Base-by-base conservation (phyloP, 2,113 vertebrate species). In the Albula glossodonta region DNA sequence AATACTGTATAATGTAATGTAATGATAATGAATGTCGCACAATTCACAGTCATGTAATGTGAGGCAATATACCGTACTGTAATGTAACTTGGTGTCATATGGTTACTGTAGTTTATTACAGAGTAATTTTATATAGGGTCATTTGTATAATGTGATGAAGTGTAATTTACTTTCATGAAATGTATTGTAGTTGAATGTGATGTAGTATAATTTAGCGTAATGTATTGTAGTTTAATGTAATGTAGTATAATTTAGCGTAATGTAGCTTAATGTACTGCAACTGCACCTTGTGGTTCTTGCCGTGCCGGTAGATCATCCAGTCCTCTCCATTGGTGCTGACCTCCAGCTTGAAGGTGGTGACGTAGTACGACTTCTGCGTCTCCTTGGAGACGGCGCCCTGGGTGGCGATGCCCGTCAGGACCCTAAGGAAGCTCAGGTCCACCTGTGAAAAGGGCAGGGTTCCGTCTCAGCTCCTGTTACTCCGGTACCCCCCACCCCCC, bases 251-350 rank as follows among this genome's bases (percentile, higher is more conserved):
- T 41, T 41, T 41, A 41, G 31, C 1, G 31, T 41, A 41, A 41
- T 41, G 31, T 41, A 63, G 22, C 22, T 15, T 66, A 66, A 66
- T 15, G 17, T 84, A 84, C 31, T 15, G 48, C 17, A 25, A 80
- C 17, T 84, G 41, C 94, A 98, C 98, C 97, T 98, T 99, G 93
- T 98, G 98, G 92, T 98, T 99, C 93, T 99, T 99, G 91, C 98
- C 98, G 0, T 99, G 97, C 1, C 98, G 95, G 91, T 98, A 99
- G 83, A 98, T 96, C 98, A 99, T 99, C 98, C 98, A 99, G 94
- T 99, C 98, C 87, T 99, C 98, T 0, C 98, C 98, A 0, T 99
- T 99, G 74, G 98, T 98, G 96, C 98, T 99, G 95, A 99, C 96
- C 91, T 99, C 98, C 93, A 99, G 94, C 89, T 99, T 99, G 92